A percentile compares a stretch with the other conserved stretches of the same genome.
Evolutionary conservation across 2,113 vertebrate species (phyloP).

Genomic region (Ctenodactylus gundi): DNA sequence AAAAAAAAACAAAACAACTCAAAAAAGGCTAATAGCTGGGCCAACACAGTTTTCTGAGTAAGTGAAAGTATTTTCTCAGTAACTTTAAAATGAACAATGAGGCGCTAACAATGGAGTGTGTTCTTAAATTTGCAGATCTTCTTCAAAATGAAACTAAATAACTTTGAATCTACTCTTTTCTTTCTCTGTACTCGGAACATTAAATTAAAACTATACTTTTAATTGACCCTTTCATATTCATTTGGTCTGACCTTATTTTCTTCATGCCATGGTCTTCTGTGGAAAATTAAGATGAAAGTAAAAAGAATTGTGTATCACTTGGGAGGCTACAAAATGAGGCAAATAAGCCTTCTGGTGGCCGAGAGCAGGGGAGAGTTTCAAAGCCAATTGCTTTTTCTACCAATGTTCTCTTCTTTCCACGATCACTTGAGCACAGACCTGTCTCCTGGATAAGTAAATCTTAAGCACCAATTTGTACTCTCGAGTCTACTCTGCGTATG

Average conservation of each 20-base stretch:
- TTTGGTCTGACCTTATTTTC: background rate
- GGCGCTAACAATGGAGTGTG: background rate
- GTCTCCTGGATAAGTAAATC: background rate
- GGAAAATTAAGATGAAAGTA: background rate
- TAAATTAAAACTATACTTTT: background rate
- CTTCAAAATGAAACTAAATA: constrained; percentile 1
- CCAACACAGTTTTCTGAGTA: background rate
- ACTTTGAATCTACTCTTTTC: background rate
- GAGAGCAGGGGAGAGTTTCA: background rate
- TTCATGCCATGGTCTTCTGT: background rate
- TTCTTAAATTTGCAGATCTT: background rate
- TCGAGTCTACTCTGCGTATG: background rate
- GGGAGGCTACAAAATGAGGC: background rate
- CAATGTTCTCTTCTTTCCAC: background rate
- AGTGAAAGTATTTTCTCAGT: background rate
- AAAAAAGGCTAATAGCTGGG: background rate
- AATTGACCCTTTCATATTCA: background rate
- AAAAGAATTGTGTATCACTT: background rate
- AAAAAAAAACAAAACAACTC: background rate
- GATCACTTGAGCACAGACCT: background rate
- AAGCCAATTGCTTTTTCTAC: background rate
- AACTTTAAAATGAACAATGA: background rate
- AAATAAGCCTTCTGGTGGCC: background rate
- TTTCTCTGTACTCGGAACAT: background rate
- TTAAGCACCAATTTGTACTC: background rate